Conservation (phyloP, 2,888 invertebrate genomes). For the Watsonalla binaria region DNA sequence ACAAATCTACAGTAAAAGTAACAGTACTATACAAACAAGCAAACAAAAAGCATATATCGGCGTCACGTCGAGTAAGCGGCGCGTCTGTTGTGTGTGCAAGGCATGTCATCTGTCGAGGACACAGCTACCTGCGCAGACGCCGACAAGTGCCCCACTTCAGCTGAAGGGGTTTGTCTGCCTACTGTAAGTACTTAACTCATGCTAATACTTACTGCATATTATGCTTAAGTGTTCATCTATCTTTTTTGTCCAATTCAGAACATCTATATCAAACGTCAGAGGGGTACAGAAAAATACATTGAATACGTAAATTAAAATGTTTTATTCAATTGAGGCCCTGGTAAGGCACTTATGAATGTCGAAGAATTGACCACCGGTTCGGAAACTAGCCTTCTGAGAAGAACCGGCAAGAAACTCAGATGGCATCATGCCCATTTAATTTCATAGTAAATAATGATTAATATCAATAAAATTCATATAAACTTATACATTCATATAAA, state of each 20-base stretch:
- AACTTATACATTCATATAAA: too few species aligned
- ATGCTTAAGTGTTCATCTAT: not conserved
- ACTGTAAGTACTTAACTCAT: slow-evolving; percentile 21
- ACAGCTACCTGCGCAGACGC: slow-evolving; percentile 56
- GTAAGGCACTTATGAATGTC: too few species aligned
- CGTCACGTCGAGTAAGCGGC: slow-evolving; percentile 33
- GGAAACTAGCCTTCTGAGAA: too few species aligned
- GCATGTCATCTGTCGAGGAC: slow-evolving; percentile 45
- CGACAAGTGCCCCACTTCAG: slow-evolving; percentile 42
- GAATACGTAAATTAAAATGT: too few species aligned
- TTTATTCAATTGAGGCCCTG: too few species aligned
- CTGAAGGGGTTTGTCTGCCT: slow-evolving; percentile 46
- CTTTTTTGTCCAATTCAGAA: not conserved
- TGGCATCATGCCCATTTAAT: too few species aligned
- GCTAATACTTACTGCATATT: not conserved
- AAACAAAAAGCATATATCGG: slow-evolving; percentile 15
- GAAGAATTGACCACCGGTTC: too few species aligned
- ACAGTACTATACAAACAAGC: not conserved
- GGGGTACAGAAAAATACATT: too few species aligned
- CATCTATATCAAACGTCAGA: too few species aligned
- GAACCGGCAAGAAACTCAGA: too few species aligned
- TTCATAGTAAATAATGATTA: too few species aligned
- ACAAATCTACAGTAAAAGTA: not conserved
- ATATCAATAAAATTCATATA: too few species aligned
- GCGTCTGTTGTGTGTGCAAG: slow-evolving; percentile 27